These are phyloP conservation scores for Monoplex corrugatus DNA, from an alignment of 2,888 invertebrate genomes.

Conservation along the genomic window DNA sequence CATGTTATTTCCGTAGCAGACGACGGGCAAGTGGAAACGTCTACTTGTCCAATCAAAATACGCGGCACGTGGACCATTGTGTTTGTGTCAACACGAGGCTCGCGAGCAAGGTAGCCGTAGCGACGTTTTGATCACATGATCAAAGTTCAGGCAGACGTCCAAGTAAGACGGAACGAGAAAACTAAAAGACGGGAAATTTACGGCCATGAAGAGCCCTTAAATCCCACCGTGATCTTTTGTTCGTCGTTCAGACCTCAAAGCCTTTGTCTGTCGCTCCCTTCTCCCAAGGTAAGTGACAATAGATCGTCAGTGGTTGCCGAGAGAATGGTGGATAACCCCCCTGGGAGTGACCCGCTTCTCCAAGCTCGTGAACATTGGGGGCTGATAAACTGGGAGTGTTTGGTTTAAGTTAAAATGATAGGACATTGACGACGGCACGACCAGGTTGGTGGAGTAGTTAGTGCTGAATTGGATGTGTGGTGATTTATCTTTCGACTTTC, in stretches of 20 bases:
- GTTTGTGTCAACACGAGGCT: constrained; percentile 50
- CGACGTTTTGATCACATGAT: constrained; percentile 74
- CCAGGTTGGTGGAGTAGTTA: no score
- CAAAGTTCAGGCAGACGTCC: background rate
- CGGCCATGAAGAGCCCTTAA: constrained; percentile 36
- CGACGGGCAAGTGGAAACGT: background rate
- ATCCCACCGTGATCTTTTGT: background rate
- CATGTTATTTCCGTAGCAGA: constrained; percentile 33
- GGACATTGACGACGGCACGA: background rate
- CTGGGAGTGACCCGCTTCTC: background rate
- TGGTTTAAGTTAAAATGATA: background rate
- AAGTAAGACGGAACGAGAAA: background rate
- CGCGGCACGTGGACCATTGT: constrained; percentile 11
- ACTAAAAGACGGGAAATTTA: constrained; percentile 25
- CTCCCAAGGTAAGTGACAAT: constrained; percentile 11
- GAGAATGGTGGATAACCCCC: background rate
- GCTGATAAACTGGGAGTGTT: background rate
- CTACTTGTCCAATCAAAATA: constrained; percentile 32
- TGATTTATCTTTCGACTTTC: no score
- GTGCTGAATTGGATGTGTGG: no score
- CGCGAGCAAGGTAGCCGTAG: constrained; percentile 60
- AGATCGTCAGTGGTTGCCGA: background rate
- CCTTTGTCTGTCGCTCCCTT: constrained; percentile 3
- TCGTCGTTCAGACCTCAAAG: background rate
- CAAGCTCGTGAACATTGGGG: background rate